Evolutionary conservation across 2,888 invertebrate species (phyloP).

Genomic region (Gonocerus acuteangulatus): DNA sequence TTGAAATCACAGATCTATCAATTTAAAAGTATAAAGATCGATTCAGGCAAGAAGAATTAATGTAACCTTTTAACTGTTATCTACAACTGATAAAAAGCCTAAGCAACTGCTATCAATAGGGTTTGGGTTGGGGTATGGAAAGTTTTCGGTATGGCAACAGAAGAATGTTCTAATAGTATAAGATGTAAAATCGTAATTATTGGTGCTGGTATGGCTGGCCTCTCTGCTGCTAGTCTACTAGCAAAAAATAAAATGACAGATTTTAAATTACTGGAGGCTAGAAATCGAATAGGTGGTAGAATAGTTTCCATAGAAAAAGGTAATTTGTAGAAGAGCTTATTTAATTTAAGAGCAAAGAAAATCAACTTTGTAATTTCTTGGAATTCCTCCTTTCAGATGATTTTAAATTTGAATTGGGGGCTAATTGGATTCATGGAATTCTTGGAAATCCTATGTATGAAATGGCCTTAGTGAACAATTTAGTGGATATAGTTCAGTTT

Average conservation of each 20-base stretch:
- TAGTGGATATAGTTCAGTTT: conserved; percentile 76
- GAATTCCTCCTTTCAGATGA: conserved; percentile 42
- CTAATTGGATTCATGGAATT: conserved; percentile 90
- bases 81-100: no score
- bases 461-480: conserved; percentile 71
- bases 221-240: conserved; percentile 76
- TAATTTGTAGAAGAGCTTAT: conserved; percentile 38
- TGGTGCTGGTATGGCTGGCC: conserved; percentile 78
- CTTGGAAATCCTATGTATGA: conserved; percentile 83
- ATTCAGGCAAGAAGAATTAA: no score
- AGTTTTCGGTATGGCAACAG: conserved; percentile 41
- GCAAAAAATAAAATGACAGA: conserved; percentile 69
- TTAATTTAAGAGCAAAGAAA: no score
- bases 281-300: conserved; percentile 72
- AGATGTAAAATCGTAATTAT: conserved; percentile 64
- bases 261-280: conserved; percentile 72
- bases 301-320: conserved; percentile 68
- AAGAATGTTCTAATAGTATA: conserved; percentile 41
- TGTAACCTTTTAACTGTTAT: no score
- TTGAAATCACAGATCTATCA: no score
- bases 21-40: no score
- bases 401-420: conserved; percentile 68
- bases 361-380: no score
- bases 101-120: no score
- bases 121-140: conserved; percentile 28